Evolutionary conservation across 1,140 invertebrate genomes (phyloP).

Genomic region (Saccostrea glomerata): DNA sequence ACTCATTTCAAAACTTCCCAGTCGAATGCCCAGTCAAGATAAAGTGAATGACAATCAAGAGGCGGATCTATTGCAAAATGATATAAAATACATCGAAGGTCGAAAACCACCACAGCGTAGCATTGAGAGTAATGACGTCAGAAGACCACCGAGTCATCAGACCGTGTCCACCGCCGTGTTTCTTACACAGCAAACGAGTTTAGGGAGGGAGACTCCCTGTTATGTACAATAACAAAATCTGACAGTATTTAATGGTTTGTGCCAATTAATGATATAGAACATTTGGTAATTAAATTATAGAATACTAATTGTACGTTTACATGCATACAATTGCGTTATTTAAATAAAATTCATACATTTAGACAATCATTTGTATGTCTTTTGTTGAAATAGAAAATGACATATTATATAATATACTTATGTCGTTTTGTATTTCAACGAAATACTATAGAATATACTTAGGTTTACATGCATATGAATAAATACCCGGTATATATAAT

Average conservation of each 20-base stretch:
- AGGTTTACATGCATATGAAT: too few species aligned
- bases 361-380: too few species aligned
- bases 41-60: not conserved
- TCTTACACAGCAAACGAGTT: conserved; percentile 51
- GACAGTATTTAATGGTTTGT: not conserved
- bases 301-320: too few species aligned
- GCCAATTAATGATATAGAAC: not conserved
- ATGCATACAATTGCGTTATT: too few species aligned
- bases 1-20: conserved; percentile 67
- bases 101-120: conserved; percentile 59
- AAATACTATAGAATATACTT: too few species aligned
- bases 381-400: too few species aligned
- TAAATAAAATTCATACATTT: too few species aligned
- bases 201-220: conserved; percentile 51
- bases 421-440: too few species aligned
- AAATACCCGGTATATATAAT: too few species aligned
- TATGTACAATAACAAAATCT: conserved; percentile 48
- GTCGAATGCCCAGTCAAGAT: conserved; percentile 37
- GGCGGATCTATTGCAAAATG: conserved; percentile 27
- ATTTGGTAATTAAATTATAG: not conserved
- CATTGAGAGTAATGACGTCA: conserved; percentile 42
- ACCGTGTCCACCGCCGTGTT: conserved; percentile 57
- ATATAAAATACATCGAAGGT: conserved; percentile 57
- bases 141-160: conserved; percentile 60
- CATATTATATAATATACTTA: too few species aligned